Base-by-base conservation (phyloP, 2,888 invertebrate genomes). In the Entomobrya multifasciata region DNA sequence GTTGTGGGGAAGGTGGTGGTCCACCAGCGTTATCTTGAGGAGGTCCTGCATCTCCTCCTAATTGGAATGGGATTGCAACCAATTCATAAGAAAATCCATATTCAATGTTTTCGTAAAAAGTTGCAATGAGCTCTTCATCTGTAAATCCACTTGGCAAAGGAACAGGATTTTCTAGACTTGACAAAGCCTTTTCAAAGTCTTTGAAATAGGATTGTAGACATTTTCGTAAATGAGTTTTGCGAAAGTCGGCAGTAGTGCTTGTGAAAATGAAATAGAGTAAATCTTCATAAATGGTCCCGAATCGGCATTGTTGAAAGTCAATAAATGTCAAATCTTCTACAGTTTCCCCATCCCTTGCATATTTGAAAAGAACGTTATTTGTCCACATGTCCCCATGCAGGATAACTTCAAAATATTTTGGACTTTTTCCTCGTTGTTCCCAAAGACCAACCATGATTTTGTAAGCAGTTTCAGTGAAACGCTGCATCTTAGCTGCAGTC, bases 311-410 rank as follows among this genome's bases (percentile, higher is more conserved):
- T 62, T 90, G 90, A 57, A 87, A 88, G 41, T 90, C 90, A 22
- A 90, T 87, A 60, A 90, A 88, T 41, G 82, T 78, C 22, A 88
- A 47, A 20, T 87, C 87, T 41, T 65, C 44, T 15, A 83, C 52
- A 0, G 86, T 72, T 41, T 85, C 60, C 3, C 86, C 87, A 25
- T 67, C 55, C 0, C 44, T 13, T n/a, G 72, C 78, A 49, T 90
- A 89, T 15, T 88, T 86, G 72, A 90, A 86, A 2, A 91, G 44
- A 2, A 90, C 57, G 52, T 91, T 91, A 84, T 91, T 91, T 0
- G 77, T 22, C 90, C 90, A 90, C 8, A 90, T 41, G 65, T 91
- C 91, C 3, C 91, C 90, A 74, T 90, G 90, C 49, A 85, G 55
- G 15, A 89, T 65, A 1, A 86, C 84, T n/a, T 77, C 87, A 67